phyloP scores from a whole-genome alignment of 23 tunicate genomes.

The Ciona savignyi region DNA sequence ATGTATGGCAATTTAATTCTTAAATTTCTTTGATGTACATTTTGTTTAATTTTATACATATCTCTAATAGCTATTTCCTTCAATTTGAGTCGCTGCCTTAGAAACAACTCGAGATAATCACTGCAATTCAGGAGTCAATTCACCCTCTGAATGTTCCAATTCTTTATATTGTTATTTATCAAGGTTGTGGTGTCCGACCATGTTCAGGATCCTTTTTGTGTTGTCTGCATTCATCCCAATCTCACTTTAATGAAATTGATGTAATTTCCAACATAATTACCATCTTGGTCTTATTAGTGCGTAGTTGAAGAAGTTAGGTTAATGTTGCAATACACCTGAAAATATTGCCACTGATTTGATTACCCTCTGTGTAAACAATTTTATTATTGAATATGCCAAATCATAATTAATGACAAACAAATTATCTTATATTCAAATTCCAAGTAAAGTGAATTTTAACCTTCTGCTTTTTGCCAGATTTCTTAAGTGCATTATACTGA shows the following conservation, averaged over 20 bases:
- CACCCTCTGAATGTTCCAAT: background rate
- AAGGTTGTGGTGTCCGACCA: background rate
- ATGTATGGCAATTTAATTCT: too few species aligned
- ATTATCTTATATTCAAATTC: conserved; percentile 52
- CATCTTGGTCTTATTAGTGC: too few species aligned
- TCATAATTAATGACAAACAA: conserved; percentile 56
- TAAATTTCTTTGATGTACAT: too few species aligned
- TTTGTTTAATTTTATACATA: background rate
- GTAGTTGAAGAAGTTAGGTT: too few species aligned
- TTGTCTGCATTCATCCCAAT: background rate
- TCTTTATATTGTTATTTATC: conserved; percentile 3
- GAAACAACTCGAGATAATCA: conserved; percentile 43
- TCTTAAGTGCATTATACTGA: too few species aligned
- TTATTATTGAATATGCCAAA: conserved; percentile 19
- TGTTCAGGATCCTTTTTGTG: background rate
- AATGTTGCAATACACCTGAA: too few species aligned
- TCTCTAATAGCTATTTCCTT: background rate
- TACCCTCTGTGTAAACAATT: too few species aligned
- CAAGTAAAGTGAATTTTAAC: conserved; percentile 93
- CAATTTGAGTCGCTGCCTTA: background rate
- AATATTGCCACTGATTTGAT: too few species aligned
- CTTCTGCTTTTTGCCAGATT: too few species aligned
- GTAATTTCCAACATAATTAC: too few species aligned
- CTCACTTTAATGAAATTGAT: background rate
- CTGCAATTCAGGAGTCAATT: background rate